Conservation (phyloP, 2,113 vertebrate species). For the Aramus guarauna region DNA sequence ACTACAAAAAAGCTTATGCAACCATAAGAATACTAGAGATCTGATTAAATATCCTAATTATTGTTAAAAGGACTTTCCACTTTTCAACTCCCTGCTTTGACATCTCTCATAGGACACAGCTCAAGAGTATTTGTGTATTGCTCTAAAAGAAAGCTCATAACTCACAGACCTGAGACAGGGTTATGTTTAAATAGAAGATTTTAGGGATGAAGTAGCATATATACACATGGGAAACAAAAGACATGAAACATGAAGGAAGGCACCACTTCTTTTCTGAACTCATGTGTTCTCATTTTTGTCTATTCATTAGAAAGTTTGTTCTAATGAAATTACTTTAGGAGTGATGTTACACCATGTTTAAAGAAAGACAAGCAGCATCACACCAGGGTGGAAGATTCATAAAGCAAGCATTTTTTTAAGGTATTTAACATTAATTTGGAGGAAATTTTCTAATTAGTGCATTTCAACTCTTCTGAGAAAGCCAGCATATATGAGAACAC, state of each 20-base stretch:
- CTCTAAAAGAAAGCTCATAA: neutral
- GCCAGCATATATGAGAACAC: neutral
- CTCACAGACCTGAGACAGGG: neutral
- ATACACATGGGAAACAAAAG: neutral
- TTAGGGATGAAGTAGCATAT: neutral
- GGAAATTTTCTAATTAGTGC: neutral
- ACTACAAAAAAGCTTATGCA: neutral
- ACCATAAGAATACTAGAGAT: too few species aligned
- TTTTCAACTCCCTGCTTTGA: neutral
- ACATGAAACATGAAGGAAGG: neutral
- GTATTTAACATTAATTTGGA: neutral
- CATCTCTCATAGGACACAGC: neutral
- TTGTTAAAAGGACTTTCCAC: neutral
- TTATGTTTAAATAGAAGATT: neutral
- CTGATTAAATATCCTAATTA: neutral
- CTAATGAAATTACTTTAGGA: neutral
- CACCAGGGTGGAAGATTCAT: accelerated
- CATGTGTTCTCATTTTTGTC: neutral
- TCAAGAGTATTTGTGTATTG: neutral
- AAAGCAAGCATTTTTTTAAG: neutral
- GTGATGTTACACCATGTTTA: neutral
- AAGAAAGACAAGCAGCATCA: neutral
- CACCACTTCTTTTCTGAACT: neutral
- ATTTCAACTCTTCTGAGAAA: neutral
- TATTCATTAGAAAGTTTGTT: neutral